These are phyloP conservation scores for Thunnus maccoyii DNA, from an alignment of 2,113 vertebrate genomes.

Conservation along the genomic window DNA sequence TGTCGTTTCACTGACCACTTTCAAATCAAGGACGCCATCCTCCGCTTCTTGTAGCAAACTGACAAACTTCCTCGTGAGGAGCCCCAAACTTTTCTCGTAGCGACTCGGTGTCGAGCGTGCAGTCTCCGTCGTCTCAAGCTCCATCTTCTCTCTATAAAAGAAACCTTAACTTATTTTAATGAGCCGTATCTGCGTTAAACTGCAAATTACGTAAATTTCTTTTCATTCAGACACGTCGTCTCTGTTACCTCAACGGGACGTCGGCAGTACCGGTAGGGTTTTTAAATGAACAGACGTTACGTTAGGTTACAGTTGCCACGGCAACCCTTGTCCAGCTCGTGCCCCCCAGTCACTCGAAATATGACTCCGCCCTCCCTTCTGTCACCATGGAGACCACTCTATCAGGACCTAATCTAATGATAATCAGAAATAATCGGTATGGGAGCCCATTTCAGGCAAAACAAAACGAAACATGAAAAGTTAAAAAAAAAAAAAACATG, in stretches of 20 bases:
- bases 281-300: conserved; percentile 83
- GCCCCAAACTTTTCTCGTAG: conserved; percentile 89
- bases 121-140: conserved; percentile 73
- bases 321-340: conserved; percentile 61
- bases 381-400: not conserved
- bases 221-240: not conserved
- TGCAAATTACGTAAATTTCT: conserved; percentile 2
- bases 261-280: conserved; percentile 35
- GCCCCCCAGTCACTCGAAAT: not conserved
- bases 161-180: not conserved
- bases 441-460: not conserved
- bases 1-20: conserved; percentile 85
- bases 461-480: too few relatives aligned
- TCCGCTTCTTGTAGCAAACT: conserved; percentile 82
- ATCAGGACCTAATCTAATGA: too few relatives aligned
- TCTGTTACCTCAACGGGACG: conserved; percentile 45
- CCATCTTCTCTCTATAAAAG: conserved; percentile 58
- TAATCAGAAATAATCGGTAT: not conserved
- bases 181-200: not conserved
- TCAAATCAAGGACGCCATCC: conserved; percentile 87
- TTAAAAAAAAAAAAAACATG: not conserved
- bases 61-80: conserved; percentile 87
- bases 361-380: conserved; percentile 11
- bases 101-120: conserved; percentile 80
- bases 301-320: conserved; percentile 76